Evolutionary conservation across 2,888 invertebrate genomes (phyloP).

Genomic region (Aphidoletes aphidimyza): DNA sequence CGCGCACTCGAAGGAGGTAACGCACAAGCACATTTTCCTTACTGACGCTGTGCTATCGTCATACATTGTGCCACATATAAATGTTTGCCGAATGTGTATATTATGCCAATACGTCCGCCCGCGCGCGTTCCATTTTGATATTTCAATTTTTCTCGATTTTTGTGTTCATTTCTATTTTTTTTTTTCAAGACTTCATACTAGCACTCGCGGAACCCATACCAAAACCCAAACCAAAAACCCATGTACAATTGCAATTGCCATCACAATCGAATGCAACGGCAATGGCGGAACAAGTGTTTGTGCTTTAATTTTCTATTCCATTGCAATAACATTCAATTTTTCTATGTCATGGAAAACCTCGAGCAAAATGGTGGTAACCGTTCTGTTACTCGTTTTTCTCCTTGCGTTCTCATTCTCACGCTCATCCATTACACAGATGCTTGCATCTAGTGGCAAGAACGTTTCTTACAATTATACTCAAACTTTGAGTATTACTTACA

Average conservation of each 20-base stretch:
- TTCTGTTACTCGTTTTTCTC: too few species aligned
- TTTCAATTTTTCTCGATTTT: constrained; percentile 23
- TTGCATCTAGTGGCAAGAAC: constrained; percentile 9
- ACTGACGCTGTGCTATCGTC: background rate
- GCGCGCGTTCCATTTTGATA: constrained; percentile 35
- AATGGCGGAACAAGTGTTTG: background rate
- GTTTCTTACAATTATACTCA: constrained; percentile 5
- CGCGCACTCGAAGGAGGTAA: constrained; percentile 40
- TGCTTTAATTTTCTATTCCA: constrained; percentile 31
- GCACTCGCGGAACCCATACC: background rate
- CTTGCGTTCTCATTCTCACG: too few species aligned
- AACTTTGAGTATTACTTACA: constrained; percentile 16
- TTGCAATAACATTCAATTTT: constrained; percentile 14
- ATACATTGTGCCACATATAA: background rate
- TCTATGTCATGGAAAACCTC: constrained; percentile 31
- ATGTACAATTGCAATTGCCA: too few species aligned
- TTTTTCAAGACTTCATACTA: background rate
- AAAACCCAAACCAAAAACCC: background rate
- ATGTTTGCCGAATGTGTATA: constrained; percentile 9
- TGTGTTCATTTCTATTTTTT: background rate
- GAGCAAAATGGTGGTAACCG: background rate
- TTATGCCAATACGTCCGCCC: background rate
- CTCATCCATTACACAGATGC: background rate
- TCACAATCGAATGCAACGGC: too few species aligned
- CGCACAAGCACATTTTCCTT: constrained; percentile 29